Evolutionary conservation across 2,797 vertebrate genomes (phyloP).

Genomic region (Smutsia gigantea): DNA sequence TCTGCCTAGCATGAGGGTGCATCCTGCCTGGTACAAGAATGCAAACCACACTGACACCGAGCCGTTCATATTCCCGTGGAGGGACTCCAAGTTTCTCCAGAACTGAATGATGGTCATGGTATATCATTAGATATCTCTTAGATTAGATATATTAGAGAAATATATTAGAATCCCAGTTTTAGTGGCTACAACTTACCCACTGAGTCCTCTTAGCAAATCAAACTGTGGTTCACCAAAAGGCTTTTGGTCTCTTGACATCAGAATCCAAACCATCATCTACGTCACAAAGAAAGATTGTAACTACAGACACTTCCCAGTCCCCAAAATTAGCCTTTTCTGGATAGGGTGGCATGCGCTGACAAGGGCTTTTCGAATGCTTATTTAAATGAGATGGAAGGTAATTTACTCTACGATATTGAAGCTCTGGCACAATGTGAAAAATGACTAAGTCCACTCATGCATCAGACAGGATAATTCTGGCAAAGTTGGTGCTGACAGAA

Average conservation of each 20-base stretch:
- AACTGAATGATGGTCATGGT: background rate
- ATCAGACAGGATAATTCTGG: slow-evolving; percentile 83
- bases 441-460: slow-evolving; percentile 84
- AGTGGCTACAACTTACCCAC: background rate
- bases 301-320: slow-evolving; percentile 49
- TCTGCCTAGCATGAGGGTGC: background rate
- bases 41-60: background rate
- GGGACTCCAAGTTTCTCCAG: slow-evolving; percentile 64
- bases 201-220: slow-evolving; percentile 56
- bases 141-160: background rate
- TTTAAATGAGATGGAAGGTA: slow-evolving; percentile 75
- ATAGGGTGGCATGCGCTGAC: slow-evolving; percentile 50
- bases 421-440: slow-evolving; percentile 77
- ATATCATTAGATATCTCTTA: background rate
- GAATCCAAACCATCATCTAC: slow-evolving; percentile 74
- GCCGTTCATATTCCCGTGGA: slow-evolving; percentile 59
- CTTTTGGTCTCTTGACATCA: slow-evolving; percentile 37
- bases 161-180: background rate
- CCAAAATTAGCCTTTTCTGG: slow-evolving; percentile 77
- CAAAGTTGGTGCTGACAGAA: slow-evolving; percentile 83
- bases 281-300: slow-evolving; percentile 55
- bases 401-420: slow-evolving; percentile 65
- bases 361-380: slow-evolving; percentile 51
- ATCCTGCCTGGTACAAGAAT: background rate
- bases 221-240: slow-evolving; percentile 57